Evolutionary conservation across 2,888 invertebrate genomes (phyloP).

Genomic region (Galeopsomyia nigrocyanea): DNA sequence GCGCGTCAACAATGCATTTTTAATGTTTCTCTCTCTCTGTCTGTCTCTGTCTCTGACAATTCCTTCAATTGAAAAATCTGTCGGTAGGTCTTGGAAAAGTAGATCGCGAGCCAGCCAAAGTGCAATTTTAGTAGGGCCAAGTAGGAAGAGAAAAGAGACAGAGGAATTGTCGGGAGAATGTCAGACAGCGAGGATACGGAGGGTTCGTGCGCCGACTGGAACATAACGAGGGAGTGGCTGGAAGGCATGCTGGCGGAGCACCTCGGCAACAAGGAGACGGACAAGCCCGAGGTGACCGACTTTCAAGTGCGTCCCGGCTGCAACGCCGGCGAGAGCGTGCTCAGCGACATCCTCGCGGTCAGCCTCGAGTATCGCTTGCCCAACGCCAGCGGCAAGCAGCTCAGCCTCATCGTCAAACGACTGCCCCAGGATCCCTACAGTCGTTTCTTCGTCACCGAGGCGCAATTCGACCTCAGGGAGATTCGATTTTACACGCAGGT

Average conservation of each 20-base stretch:
- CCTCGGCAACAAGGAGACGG: conserved; percentile 59
- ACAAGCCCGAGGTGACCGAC: conserved; percentile 68
- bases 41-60: too few relatives aligned
- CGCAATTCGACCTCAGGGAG: conserved; percentile 85
- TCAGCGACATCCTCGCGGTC: conserved; percentile 86
- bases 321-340: conserved; percentile 78
- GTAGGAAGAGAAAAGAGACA: conserved; percentile 24
- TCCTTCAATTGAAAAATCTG: too few relatives aligned
- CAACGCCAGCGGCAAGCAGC: conserved; percentile 63
- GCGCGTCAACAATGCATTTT: too few relatives aligned
- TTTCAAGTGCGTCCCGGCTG: conserved; percentile 74
- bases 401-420: conserved; percentile 79
- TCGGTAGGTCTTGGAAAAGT: too few relatives aligned
- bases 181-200: conserved; percentile 71
- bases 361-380: conserved; percentile 74
- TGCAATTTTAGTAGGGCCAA: too few relatives aligned
- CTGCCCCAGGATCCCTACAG: conserved; percentile 85
- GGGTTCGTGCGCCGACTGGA: conserved; percentile 67
- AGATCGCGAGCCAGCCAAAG: too few relatives aligned
- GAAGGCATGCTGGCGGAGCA: conserved; percentile 71
- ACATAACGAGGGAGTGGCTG: conserved; percentile 73
- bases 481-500: conserved; percentile 87
- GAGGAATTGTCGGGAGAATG: conserved; percentile 60
- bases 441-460: conserved; percentile 84
- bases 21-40: too few relatives aligned